Conservation (phyloP, 2,113 vertebrate species). For the Piprites chloris region DNA sequence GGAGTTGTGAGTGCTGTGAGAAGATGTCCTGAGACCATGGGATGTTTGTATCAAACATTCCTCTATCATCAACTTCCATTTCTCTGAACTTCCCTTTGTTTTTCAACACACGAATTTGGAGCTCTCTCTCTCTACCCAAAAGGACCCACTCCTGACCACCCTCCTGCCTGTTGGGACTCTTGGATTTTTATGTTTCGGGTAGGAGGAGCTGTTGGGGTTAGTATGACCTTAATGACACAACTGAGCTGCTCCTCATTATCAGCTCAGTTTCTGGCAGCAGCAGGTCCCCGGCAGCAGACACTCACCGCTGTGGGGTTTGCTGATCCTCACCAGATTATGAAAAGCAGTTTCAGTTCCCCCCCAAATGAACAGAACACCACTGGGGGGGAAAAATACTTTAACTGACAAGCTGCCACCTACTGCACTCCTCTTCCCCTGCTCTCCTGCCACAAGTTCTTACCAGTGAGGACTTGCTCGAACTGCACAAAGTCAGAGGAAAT, state of each 20-base stretch:
- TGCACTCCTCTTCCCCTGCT: not conserved
- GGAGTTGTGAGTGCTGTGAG: accelerated
- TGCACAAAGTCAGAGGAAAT: not conserved
- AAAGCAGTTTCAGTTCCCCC: not conserved
- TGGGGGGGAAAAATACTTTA: not conserved
- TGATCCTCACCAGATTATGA: not conserved
- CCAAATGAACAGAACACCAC: not conserved
- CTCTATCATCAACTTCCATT: not conserved
- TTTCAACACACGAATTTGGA: not conserved
- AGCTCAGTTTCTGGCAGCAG: slow-evolving; percentile 11
- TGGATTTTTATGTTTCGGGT: not conserved
- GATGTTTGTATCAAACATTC: not conserved
- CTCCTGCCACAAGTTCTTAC: not conserved
- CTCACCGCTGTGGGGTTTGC: not conserved
- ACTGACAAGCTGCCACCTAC: not conserved
- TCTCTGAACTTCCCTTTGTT: not conserved
- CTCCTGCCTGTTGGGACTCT: not conserved
- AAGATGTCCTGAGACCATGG: not conserved
- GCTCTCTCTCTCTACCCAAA: not conserved
- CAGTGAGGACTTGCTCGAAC: not conserved
- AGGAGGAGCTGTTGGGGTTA: not conserved
- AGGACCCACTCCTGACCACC: not conserved
- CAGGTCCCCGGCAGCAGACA: not conserved
- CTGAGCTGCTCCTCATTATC: slow-evolving; percentile 17
- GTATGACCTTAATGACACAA: not conserved